Evolutionary conservation across 1,140 invertebrate genomes (phyloP), one percentile per base, ranked within the genome.

Genomic region (Drosophila parvula): DNA sequence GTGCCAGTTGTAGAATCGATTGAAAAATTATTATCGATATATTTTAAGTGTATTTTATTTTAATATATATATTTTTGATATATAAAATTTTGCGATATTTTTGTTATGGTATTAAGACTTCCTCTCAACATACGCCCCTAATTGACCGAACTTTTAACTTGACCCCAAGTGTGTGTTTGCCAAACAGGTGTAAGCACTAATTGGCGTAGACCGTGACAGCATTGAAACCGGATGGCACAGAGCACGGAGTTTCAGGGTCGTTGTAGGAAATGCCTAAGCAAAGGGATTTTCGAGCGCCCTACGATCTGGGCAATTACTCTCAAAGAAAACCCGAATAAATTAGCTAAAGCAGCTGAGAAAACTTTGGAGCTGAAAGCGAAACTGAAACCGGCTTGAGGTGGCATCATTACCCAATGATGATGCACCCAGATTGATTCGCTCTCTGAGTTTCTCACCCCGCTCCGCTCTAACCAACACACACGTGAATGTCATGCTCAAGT

Each of bases 401-500:
- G 70, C 79, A 79, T 77, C 44, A 74, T 86, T 88, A 68, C 73
- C 71, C 64, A 89, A 79, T 78, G 65, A 58, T 40, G 65, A 77
- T 88, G 82, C 83, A 85, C 60, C 69, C 59, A 51, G 64, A 28
- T 62, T 27, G 27, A 55, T 14, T 57, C 43, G 47, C 27, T 45
- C 60, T 74, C 55, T 40, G 27, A 10, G 5, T 28, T 12, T 45
- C 38, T 27, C 32, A 12, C 44, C 34, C 38, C 34, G 50, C 28
- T 30, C 30, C 43, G 51, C 38, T 62, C 41, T 36, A 10, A n/a
- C 12, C 27, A 9, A 22, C 62, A 51, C 27, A 45, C 79, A 78
- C 80, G 77, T 84, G 81, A 83, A 83, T 84, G 81, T 62, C 77
- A 84, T 80, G 81, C 81, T 62, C 81, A 84, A 84, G 81, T 69